These are phyloP conservation scores for Cosmorhoe ocellata DNA, from an alignment of 2,888 invertebrate species.

Conservation along the genomic window DNA sequence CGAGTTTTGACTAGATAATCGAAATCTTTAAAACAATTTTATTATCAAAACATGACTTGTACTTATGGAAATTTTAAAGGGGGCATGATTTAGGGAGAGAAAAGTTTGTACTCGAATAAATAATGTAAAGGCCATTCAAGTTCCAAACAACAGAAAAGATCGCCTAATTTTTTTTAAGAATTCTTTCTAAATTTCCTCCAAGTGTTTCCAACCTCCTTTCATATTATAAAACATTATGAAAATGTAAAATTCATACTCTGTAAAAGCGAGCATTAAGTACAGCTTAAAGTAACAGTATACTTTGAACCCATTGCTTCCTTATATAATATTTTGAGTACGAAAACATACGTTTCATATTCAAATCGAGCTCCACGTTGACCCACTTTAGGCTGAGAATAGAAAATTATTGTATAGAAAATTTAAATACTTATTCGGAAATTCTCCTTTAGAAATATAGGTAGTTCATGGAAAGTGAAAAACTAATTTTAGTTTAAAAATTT, in stretches of 20 bases:
- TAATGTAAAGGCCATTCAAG: too few species aligned
- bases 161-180: too few species aligned
- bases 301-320: conserved; percentile 20
- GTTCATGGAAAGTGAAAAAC: neutral
- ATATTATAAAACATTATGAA: neutral
- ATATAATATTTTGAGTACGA: conserved; percentile 39
- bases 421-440: conserved; percentile 32
- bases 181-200: too few species aligned
- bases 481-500: too few species aligned
- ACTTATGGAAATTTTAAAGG: too few species aligned
- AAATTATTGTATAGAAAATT: conserved; percentile 44
- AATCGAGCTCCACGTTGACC: conserved; percentile 39
- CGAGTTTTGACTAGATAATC: too few species aligned
- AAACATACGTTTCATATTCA: conserved; percentile 41
- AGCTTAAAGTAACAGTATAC: conserved; percentile 31
- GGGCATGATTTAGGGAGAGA: too few species aligned
- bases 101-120: too few species aligned
- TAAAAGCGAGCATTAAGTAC: neutral
- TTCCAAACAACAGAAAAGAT: too few species aligned
- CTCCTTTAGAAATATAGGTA: conserved; percentile 21
- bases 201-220: too few species aligned
- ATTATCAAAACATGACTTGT: too few species aligned
- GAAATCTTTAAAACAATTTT: too few species aligned
- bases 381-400: conserved; percentile 38
- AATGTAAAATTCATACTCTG: neutral